Evolutionary conservation across 2,113 vertebrate species (phyloP).

Genomic region (Nothocercus julius): DNA sequence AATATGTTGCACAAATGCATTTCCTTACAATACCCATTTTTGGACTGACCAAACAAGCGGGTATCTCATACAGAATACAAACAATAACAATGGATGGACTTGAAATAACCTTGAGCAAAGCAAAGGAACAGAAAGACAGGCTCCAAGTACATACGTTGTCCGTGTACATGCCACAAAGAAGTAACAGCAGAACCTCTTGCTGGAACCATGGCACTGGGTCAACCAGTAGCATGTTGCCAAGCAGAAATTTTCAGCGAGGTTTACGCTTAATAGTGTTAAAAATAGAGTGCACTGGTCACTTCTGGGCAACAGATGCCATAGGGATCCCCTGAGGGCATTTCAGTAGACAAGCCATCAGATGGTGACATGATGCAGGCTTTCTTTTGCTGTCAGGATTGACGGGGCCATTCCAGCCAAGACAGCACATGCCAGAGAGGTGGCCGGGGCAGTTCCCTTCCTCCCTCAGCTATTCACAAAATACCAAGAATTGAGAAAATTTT

Average conservation of each 20-base stretch:
- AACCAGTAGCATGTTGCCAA: neutral
- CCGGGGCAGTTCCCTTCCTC: neutral
- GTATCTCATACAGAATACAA: neutral
- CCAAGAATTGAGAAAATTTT: neutral
- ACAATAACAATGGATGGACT: neutral
- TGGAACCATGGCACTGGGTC: neutral
- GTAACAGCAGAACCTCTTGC: neutral
- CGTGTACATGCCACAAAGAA: neutral
- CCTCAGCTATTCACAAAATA: neutral
- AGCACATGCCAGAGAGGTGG: rapidly evolving
- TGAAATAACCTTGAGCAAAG: neutral
- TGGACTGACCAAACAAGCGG: neutral
- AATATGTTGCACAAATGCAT: neutral
- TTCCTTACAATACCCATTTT: neutral
- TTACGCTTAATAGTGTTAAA: neutral
- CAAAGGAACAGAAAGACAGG: no score
- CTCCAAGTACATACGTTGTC: neutral
- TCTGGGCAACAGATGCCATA: neutral
- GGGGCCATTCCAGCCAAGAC: neutral
- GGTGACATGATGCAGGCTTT: neutral
- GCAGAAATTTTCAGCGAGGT: neutral
- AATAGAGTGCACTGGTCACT: neutral
- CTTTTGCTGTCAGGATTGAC: rapidly evolving
- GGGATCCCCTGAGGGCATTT: neutral
- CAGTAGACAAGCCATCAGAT: neutral